Evolutionary conservation across 2,888 invertebrate genomes (phyloP), one percentile per base, ranked within the genome.

Genomic region (Megastigmus dorsalis): DNA sequence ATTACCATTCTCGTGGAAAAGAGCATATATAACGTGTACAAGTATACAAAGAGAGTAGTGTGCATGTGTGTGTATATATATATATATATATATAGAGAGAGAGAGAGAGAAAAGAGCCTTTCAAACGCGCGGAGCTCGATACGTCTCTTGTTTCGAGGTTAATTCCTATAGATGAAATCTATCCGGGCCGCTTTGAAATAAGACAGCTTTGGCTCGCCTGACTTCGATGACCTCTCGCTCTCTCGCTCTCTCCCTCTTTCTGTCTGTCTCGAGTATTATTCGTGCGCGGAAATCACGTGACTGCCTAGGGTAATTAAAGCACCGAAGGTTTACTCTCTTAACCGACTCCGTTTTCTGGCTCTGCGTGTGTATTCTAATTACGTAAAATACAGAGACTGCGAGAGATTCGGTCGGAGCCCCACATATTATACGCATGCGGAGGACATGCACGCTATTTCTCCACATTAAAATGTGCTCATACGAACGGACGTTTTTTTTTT

Each of bases 71-170:
- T 9, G n/a, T 13, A 3, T 57, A n/a, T 20, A 23, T 36, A 23
- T 57, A 15, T 2, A n/a, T n/a, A n/a, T n/a, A n/a, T n/a, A n/a
- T n/a, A n/a, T n/a, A n/a, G n/a, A n/a, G n/a, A n/a, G n/a, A n/a
- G n/a, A n/a, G n/a, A n/a, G n/a, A n/a, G n/a, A n/a, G n/a, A 59
- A 41, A 41, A 59, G 52, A 45, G 54, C 67, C 65, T 75, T 73
- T 77, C 73, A 71, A 38, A 20, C 15, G 57, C 36, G n/a, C n/a
- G n/a, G n/a, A 3, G 20, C 33, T 26, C 38, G 13, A n/a, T 69
- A 70, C 76, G 75, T 69, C 66, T 71, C 75, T 76, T 54, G 50
- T 65, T 62, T 43, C 36, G 50, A 59, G 54, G 60, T 57, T 48
- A 48, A 48, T 48, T 68, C 57, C 48, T 15, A n/a, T n/a, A 18